phyloP scores from a whole-genome alignment of 30 jellyfish, hydroid and myxozoan species.

The Hydra vulgaris region DNA sequence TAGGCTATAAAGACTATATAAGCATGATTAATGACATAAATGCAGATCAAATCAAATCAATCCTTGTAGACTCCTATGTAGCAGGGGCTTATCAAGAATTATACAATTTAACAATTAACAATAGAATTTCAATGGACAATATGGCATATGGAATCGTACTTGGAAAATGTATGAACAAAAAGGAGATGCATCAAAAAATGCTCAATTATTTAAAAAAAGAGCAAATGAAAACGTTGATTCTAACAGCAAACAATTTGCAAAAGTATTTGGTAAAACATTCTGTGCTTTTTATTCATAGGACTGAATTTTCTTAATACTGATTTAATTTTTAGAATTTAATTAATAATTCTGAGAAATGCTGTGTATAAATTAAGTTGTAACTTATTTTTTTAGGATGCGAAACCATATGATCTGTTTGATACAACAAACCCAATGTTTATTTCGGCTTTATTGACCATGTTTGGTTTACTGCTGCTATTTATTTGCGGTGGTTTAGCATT shows the following conservation, averaged over 20 bases:
- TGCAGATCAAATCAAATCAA: background rate
- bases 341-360: too few species aligned
- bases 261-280: constrained; percentile 10
- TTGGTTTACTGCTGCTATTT: constrained; percentile 8
- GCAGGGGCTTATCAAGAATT: constrained; percentile 7
- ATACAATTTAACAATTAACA: background rate
- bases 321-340: too few species aligned
- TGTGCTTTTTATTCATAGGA: background rate
- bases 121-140: background rate
- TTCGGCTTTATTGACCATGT: background rate
- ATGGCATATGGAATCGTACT: constrained; percentile 16
- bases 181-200: background rate
- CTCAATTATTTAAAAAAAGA: background rate
- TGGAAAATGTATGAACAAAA: background rate
- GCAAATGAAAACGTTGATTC: background rate
- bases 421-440: background rate
- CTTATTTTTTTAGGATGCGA: background rate
- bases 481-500: constrained; percentile 7
- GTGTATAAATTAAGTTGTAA: background rate
- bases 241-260: background rate
- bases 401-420: constrained; percentile 2
- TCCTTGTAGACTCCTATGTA: constrained; percentile 17
- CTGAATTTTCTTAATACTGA: too few species aligned
- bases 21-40: constrained; percentile 3
- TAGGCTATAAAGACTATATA: background rate